A percentile compares a stretch with the other conserved stretches of the same genome.
Evolutionary conservation across 2,888 invertebrate species (phyloP).

Genomic region (Sericinus montela): DNA sequence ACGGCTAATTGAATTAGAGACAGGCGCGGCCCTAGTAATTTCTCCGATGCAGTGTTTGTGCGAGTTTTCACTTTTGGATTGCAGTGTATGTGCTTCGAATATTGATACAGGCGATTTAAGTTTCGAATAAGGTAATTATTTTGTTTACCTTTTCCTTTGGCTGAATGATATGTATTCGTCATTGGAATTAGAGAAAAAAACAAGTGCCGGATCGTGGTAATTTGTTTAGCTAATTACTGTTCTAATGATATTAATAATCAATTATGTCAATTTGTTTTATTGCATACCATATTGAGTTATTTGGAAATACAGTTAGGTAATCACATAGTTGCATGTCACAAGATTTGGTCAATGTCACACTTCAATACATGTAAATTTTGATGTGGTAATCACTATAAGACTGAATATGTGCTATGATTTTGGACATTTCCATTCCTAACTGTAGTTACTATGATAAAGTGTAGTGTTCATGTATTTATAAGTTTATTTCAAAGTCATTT

Average conservation of each 20-base stretch:
- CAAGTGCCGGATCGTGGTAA: too few relatives aligned
- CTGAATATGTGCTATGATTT: not conserved
- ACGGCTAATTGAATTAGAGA: constrained; percentile 54
- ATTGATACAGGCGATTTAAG: constrained; percentile 8
- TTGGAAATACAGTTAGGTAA: constrained; percentile 12
- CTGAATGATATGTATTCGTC: not conserved
- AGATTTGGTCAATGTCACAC: not conserved
- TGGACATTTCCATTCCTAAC: too few relatives aligned
- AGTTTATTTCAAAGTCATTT: too few relatives aligned
- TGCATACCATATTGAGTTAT: constrained; percentile 8
- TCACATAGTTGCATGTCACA: not conserved
- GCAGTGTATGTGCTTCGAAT: constrained; percentile 36
- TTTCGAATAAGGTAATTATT: constrained; percentile 6
- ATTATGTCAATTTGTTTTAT: constrained; percentile 10
- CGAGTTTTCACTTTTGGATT: constrained; percentile 47
- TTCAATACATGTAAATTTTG: not conserved
- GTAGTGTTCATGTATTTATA: too few relatives aligned
- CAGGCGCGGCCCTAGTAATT: constrained; percentile 28
- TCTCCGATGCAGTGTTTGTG: constrained; percentile 35
- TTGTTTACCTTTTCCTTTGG: not conserved
- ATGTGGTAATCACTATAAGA: not conserved
- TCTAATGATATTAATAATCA: constrained; percentile 2
- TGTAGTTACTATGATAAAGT: too few relatives aligned
- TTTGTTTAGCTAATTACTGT: not conserved
- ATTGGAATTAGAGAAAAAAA: not conserved